phyloP scores from a whole-genome alignment of 2,113 vertebrate genomes.

The Plotosus lineatus region DNA sequence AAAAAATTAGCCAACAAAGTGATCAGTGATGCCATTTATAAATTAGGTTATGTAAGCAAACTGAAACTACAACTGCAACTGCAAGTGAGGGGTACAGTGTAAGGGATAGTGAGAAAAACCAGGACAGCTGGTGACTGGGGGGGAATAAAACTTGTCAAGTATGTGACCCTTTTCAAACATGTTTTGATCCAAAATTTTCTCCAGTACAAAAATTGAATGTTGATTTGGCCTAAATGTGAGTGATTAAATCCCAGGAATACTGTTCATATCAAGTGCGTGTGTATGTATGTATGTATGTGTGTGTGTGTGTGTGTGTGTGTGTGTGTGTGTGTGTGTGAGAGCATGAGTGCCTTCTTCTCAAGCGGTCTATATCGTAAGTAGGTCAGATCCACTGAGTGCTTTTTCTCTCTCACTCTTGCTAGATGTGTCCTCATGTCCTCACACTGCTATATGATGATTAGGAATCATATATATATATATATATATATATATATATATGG shows the following conservation, averaged over 20 bases:
- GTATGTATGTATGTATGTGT: neutral
- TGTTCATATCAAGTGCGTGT: neutral
- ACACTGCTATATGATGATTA: slow-evolving; percentile 12
- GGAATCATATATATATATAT: slow-evolving; percentile 27
- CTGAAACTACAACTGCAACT: slow-evolving; percentile 11
- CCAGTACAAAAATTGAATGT: neutral
- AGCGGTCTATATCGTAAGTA: slow-evolving; percentile 56
- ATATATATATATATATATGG: slow-evolving; percentile 49
- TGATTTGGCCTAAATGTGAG: slow-evolving; percentile 39
- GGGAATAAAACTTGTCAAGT: slow-evolving; percentile 18
- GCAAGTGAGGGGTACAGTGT: neutral
- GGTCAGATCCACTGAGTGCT: slow-evolving; percentile 57
- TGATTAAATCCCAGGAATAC: slow-evolving; percentile 31
- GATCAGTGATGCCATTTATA: slow-evolving; percentile 23
- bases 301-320: slow-evolving; percentile 10
- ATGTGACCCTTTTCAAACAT: slow-evolving; percentile 40
- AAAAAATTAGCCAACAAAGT: neutral
- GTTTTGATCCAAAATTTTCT: slow-evolving; percentile 39
- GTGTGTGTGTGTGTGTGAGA: neutral
- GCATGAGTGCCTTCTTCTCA: slow-evolving; percentile 32
- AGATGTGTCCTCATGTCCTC: slow-evolving; percentile 32
- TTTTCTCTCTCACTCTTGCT: slow-evolving; percentile 38
- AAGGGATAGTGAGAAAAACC: slow-evolving; percentile 27
- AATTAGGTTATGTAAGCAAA: slow-evolving; percentile 30
- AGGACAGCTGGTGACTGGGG: slow-evolving; percentile 37